Evolutionary conservation across 2,888 invertebrate species (phyloP).

Genomic region (Drosophila aldrichi): DNA sequence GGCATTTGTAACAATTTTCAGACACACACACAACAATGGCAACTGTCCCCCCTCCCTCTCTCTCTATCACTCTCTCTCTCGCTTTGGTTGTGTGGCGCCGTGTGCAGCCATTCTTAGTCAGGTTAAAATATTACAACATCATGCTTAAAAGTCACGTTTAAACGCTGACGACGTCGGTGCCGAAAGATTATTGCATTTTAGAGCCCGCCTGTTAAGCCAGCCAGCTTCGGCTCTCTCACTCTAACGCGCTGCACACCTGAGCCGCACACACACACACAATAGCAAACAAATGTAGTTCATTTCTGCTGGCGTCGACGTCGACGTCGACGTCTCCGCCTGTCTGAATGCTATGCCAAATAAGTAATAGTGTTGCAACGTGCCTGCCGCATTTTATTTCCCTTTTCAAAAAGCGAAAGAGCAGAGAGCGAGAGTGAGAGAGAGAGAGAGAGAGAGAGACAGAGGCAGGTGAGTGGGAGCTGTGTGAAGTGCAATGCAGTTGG

Average conservation of each 20-base stretch:
- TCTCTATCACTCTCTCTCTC: background rate
- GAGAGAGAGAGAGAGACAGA: constrained; percentile 1
- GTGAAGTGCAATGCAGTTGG: constrained; percentile 12
- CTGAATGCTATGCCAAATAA: constrained; percentile 70
- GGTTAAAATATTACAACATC: constrained; percentile 82
- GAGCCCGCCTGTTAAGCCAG: constrained; percentile 32
- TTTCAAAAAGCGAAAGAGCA: constrained; percentile 33
- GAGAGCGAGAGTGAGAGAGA: constrained; percentile 15
- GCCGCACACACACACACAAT: constrained; percentile 40
- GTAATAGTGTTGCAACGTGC: constrained; percentile 84
- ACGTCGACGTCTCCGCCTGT: constrained; percentile 63
- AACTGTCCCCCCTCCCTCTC: constrained; percentile 19
- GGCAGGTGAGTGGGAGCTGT: background rate
- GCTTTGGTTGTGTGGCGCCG: background rate
- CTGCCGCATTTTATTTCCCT: constrained; percentile 81
- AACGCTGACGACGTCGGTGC: constrained; percentile 77
- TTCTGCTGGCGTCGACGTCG: constrained; percentile 52
- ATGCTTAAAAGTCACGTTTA: constrained; percentile 82
- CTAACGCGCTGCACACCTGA: constrained; percentile 49
- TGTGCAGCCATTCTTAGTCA: constrained; percentile 68
- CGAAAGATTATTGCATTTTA: constrained; percentile 82
- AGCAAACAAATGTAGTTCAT: constrained; percentile 73
- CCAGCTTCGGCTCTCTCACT: constrained; percentile 15
- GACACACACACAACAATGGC: constrained; percentile 72
- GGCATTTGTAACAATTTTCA: constrained; percentile 81